Conservation (phyloP, 2,888 invertebrate genomes). For the Zygaena filipendulae region DNA sequence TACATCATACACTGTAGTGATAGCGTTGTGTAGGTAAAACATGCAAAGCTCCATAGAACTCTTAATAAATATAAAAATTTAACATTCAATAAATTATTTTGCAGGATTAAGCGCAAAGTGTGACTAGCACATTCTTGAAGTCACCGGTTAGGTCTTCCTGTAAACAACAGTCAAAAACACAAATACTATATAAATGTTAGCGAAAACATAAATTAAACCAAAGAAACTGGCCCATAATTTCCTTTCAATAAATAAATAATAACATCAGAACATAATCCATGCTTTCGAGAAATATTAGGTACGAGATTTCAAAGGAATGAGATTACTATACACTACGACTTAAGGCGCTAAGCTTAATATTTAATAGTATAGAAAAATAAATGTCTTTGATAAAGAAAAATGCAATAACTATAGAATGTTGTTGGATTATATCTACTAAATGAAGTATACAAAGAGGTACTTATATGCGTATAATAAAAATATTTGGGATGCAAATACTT, state of each 20-base stretch:
- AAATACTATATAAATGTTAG: constrained; percentile 37
- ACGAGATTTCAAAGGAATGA: constrained; percentile 21
- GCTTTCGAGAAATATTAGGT: constrained; percentile 29
- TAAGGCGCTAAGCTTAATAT: no score
- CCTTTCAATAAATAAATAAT: constrained; percentile 11
- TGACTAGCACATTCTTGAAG: constrained; percentile 73
- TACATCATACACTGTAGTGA: constrained; percentile 37
- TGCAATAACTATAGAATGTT: constrained; percentile 29
- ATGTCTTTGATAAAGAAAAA: constrained; percentile 34
- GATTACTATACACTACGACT: constrained; percentile 24
- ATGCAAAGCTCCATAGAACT: constrained; percentile 29
- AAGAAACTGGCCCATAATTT: constrained; percentile 59
- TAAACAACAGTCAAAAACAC: constrained; percentile 52
- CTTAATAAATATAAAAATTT: constrained; percentile 22
- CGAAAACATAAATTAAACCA: constrained; percentile 22
- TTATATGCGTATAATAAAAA: constrained; percentile 11
- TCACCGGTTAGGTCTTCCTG: constrained; percentile 77
- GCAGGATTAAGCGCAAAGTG: constrained; percentile 64
- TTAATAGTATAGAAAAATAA: constrained; percentile 27
- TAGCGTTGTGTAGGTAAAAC: constrained; percentile 25
- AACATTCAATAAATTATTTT: constrained; percentile 26
- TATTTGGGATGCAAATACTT: constrained; percentile 12
- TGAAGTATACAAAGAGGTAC: constrained; percentile 13
- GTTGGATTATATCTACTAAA: constrained; percentile 19
- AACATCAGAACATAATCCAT: constrained; percentile 30